Evolutionary conservation across 2,888 invertebrate species (phyloP).

Genomic region (Drosophila subquinaria): DNA sequence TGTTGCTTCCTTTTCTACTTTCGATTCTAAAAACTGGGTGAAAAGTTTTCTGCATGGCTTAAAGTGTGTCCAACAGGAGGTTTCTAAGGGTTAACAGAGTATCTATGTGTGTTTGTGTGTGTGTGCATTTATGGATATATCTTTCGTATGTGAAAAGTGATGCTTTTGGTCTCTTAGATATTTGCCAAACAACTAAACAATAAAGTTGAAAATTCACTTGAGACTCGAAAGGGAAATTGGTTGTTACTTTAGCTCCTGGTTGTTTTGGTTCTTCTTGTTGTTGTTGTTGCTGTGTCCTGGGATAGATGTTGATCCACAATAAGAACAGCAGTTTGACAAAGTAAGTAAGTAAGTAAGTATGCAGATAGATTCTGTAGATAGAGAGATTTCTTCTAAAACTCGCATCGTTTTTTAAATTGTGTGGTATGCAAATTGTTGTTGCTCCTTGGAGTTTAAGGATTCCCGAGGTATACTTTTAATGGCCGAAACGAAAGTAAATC

Average conservation of each 20-base stretch:
- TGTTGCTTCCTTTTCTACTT: constrained; percentile 34
- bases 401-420: constrained; percentile 6
- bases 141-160: constrained; percentile 40
- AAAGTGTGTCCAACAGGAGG: constrained; percentile 61
- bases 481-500: constrained; percentile 54
- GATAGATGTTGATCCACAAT: constrained; percentile 47
- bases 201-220: constrained; percentile 74
- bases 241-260: constrained; percentile 10
- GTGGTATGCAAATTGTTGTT: constrained; percentile 52
- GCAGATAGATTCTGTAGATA: constrained; percentile 38
- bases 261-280: constrained; percentile 5
- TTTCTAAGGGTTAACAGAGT: constrained; percentile 18
- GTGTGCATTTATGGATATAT: constrained; percentile 55
- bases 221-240: constrained; percentile 55
- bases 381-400: too few relatives aligned
- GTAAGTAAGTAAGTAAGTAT: constrained; percentile 50
- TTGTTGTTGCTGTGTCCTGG: constrained; percentile 33
- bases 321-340: constrained; percentile 56
- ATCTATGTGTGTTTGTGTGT: constrained; percentile 1
- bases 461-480: constrained; percentile 26
- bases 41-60: constrained; percentile 72
- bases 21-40: constrained; percentile 39
- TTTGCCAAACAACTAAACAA: constrained; percentile 67
- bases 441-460: constrained; percentile 12
- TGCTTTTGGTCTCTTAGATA: constrained; percentile 24